Conservation (phyloP, 2,797 vertebrate genomes). For the Gymnoscopelus microlampas region DNA sequence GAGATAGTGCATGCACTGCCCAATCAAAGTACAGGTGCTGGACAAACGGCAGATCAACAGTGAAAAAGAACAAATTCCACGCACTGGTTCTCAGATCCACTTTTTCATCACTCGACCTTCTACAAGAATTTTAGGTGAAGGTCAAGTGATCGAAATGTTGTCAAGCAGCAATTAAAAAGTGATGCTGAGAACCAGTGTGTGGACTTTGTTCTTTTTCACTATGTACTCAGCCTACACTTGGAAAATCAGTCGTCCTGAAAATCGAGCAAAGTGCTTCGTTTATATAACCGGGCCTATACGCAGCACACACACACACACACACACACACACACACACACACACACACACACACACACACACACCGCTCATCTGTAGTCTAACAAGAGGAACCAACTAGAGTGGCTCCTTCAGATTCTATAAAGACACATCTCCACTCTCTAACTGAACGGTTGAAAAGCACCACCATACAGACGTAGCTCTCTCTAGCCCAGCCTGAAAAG, state of each 20-base stretch:
- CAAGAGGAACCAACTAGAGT: conserved; percentile 41
- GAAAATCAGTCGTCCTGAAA: conserved; percentile 43
- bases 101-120: no score
- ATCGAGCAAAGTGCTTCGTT: conserved; percentile 66
- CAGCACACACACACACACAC: conserved; percentile 30
- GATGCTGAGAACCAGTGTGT: no score
- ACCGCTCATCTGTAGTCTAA: conserved; percentile 71
- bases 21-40: no score
- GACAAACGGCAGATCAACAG: no score
- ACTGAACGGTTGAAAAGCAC: conserved; percentile 57
- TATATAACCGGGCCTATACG: conserved; percentile 54
- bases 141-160: no score
- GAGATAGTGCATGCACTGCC: no score
- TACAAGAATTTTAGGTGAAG: no score
- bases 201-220: no score
- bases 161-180: no score
- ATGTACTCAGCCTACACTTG: background rate
- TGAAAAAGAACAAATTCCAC: no score
- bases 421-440: conserved; percentile 54
- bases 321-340: no score
- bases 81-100: no score
- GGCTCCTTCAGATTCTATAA: conserved; percentile 58
- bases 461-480: conserved; percentile 13
- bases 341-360: background rate
- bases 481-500: conserved; percentile 30